These are phyloP conservation scores for Machimus atricapillus DNA, from an alignment of 2,888 invertebrate species.

Conservation along the genomic window DNA sequence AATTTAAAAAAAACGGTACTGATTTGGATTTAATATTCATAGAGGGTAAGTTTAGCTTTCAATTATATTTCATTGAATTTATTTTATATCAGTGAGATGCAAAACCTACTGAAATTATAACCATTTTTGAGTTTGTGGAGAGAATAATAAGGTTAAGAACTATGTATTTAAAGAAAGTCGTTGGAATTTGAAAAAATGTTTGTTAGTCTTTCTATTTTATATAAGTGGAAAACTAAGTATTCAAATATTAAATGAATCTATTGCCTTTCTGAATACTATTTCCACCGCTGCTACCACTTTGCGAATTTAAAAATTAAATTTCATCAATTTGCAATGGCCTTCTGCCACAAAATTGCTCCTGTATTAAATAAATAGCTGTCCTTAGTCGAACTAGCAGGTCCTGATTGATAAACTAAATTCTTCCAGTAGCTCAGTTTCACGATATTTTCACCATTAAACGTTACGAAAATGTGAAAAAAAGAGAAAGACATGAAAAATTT, in stretches of 20 bases:
- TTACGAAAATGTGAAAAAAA: neutral
- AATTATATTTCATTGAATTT: no score
- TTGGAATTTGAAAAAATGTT: no score
- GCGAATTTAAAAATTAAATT: neutral
- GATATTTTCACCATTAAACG: neutral
- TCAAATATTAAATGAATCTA: neutral
- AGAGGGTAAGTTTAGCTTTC: no score
- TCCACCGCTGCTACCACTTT: neutral
- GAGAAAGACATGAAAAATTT: neutral
- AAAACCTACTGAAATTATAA: no score
- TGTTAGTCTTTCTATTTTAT: no score
- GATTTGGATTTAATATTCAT: no score
- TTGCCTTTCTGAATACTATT: neutral
- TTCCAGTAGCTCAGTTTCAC: neutral
- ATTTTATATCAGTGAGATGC: no score
- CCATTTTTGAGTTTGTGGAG: no score
- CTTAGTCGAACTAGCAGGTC: neutral
- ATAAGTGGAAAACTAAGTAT: no score
- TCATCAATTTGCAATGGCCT: neutral
- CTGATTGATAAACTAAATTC: slow-evolving; percentile 29
- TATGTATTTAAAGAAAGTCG: no score
- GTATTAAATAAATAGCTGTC: neutral
- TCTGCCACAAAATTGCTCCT: neutral
- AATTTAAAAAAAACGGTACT: no score
- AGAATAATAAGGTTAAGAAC: no score